Evolutionary conservation across 37 sponge, comb jelly and placozoan species (phyloP).

Genomic region (Oopsacas minuta): DNA sequence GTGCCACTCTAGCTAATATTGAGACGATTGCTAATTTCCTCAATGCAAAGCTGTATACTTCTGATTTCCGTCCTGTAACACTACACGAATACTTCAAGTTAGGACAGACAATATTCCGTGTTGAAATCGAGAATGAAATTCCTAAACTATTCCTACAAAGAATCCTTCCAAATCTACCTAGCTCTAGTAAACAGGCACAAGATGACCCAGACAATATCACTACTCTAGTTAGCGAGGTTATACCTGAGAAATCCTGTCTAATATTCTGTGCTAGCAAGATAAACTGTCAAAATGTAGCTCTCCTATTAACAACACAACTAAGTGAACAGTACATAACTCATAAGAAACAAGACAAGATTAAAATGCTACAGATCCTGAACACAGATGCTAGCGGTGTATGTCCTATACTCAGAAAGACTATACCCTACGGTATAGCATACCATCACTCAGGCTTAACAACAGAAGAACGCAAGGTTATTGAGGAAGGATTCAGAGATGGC

Average conservation of each 20-base stretch:
- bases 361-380: conserved; percentile 12
- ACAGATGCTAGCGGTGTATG: conserved; percentile 59
- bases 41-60: conserved; percentile 42
- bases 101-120: not conserved
- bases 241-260: conserved; percentile 66
- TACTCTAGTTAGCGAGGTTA: conserved; percentile 52
- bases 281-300: conserved; percentile 75
- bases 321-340: not conserved
- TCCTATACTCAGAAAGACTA: conserved; percentile 54
- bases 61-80: conserved; percentile 73
- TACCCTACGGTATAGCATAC: conserved; percentile 76
- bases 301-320: conserved; percentile 41
- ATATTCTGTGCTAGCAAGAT: conserved; percentile 88
- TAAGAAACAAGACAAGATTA: conserved; percentile 8
- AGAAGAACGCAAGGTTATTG: conserved; percentile 74
- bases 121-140: not conserved
- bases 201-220: conserved; percentile 47
- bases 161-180: not conserved
- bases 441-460: conserved; percentile 84
- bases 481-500: conserved; percentile 60
- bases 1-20: conserved; percentile 84
- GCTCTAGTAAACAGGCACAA: not conserved
- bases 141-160: not conserved
- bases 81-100: not conserved
- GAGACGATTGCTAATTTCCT: conserved; percentile 59